Base-by-base conservation (phyloP, 1,140 invertebrate genomes). In the Heliconius eleuchia region DNA sequence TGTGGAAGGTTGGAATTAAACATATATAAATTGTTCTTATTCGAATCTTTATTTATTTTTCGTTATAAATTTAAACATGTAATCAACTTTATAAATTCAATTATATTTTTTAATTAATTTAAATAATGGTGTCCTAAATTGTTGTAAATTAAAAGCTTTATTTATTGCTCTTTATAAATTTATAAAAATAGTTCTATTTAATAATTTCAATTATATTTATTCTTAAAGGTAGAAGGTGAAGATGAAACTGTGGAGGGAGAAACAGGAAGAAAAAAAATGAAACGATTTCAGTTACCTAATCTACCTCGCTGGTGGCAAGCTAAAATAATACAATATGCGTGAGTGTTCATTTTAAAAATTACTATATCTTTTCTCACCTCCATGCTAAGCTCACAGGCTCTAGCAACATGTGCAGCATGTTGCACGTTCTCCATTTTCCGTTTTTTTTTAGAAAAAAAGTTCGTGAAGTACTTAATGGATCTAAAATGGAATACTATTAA, bases 261-360 rank as follows among this genome's bases (percentile, higher is more conserved):
- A 75, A 84, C 83, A 39, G 87, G 87, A 3, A 87, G 87, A 27
- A 91, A 87, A 73, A 92, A 90, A 78, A 91, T 92, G 90, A 92
- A 92, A 82, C 84, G 91, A 79, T 94, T 93, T 74, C 89, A 91
- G 75, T 77, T 94, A 71, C 92, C 92, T 8, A 85, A 92, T 57
- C 75, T 94, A 73, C 92, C 92, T 8, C 82, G 92, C 34, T 94
- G 92, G 92, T 94, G 92, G 92, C 92, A 92, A 57, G 90, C 91
- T 13, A 92, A 90, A 80, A 88, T 94, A 71, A 94, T 94, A 80
- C 90, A 94, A 91, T 94, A 94, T 87, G 92, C 92, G 92, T 94
- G 81, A 92, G 91, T 89, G 71, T 46, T n/a, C 23, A 42, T 30
- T 27, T 66, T 16, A 23, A 6, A 9, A 23, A 11, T 57, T 1